phyloP scores from a whole-genome alignment of 2,113 vertebrate species.

The Colius striatus region DNA sequence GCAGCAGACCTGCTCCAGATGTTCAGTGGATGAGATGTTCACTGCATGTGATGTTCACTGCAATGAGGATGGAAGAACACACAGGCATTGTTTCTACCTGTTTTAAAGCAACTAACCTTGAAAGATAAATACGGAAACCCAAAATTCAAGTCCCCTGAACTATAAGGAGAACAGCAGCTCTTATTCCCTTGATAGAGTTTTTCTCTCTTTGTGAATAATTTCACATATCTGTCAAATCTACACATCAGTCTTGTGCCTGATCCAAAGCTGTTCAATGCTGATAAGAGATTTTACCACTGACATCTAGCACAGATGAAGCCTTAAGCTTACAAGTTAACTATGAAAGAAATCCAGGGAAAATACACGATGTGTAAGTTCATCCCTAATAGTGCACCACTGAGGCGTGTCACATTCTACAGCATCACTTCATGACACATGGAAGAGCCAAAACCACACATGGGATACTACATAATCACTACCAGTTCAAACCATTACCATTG shows the following conservation, averaged over 20 bases:
- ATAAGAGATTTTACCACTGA: background rate
- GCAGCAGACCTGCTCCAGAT: background rate
- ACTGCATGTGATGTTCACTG: background rate
- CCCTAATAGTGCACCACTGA: background rate
- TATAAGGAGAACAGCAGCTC: background rate
- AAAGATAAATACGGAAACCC: conserved; percentile 45
- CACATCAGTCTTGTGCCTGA: background rate
- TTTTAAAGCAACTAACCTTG: conserved; percentile 30
- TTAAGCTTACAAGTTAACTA: background rate
- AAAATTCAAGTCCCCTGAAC: conserved; percentile 15
- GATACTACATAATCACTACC: background rate
- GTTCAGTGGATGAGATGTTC: background rate
- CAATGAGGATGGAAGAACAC: background rate
- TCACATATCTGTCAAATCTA: background rate
- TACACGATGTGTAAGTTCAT: background rate
- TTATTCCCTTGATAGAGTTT: background rate
- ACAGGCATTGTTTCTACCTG: background rate
- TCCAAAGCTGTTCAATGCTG: background rate
- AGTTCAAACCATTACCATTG: background rate
- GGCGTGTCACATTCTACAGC: background rate
- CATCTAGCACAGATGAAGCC: background rate
- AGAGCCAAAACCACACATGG: background rate
- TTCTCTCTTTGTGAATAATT: background rate
- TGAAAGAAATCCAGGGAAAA: background rate
- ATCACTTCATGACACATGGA: rapidly evolving